A percentile compares a stretch with the other conserved stretches of the same genome.
Conservation (phyloP, 2,113 vertebrate species). For the Shinisaurus crocodilurus region DNA sequence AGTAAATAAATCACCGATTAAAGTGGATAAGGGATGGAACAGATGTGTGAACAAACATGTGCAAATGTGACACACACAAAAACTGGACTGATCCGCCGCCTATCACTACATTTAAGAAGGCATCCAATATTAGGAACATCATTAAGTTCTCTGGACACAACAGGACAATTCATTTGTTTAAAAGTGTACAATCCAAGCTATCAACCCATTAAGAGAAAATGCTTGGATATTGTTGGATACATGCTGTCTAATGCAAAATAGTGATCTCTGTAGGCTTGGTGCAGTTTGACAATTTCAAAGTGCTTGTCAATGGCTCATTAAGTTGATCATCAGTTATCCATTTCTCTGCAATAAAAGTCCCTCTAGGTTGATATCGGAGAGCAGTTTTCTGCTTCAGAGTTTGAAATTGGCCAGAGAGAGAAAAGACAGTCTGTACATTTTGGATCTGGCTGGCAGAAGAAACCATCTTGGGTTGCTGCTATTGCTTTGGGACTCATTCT, state of each 20-base stretch:
- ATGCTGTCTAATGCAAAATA: not conserved
- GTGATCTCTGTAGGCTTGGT: not conserved
- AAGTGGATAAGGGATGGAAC: too few species aligned
- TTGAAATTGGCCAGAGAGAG: not conserved
- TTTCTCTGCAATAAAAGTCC: not conserved
- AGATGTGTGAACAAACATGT: not conserved
- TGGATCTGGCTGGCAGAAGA: not conserved
- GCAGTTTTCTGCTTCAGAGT: not conserved
- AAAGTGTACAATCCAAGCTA: not conserved
- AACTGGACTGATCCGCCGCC: not conserved
- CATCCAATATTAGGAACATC: not conserved
- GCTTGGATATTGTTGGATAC: not conserved
- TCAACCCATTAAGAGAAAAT: not conserved
- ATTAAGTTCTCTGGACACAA: not conserved
- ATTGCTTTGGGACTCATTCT: not conserved
- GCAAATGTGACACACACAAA: not conserved
- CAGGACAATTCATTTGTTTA: not conserved
- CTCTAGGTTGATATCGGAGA: not conserved
- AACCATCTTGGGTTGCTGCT: not conserved
- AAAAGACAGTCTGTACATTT: not conserved
- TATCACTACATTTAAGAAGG: not conserved
- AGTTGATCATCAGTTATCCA: not conserved
- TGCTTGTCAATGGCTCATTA: conserved; percentile 21
- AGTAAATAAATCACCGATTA: too few species aligned
- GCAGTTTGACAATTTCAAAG: conserved; percentile 10